These are phyloP conservation scores for Patella vulgata DNA, from an alignment of 1,140 invertebrate species.

Conservation along the genomic window DNA sequence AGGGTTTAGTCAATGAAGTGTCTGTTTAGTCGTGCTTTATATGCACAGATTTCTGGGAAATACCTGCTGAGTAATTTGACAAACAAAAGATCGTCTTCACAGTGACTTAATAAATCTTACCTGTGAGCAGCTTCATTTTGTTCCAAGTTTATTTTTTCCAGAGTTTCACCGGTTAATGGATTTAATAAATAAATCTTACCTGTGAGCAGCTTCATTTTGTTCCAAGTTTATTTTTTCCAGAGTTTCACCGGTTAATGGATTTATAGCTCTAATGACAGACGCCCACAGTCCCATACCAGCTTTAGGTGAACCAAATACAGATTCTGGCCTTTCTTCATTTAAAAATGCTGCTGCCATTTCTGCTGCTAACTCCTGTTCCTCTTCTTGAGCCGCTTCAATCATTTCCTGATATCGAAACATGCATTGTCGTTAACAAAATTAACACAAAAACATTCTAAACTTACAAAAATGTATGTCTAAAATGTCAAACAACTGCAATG, in stretches of 20 bases:
- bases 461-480: too few relatives aligned
- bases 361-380: slow-evolving; percentile 92
- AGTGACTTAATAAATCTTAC: too few relatives aligned
- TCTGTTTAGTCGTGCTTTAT: too few relatives aligned
- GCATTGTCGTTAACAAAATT: too few relatives aligned
- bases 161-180: slow-evolving; percentile 84
- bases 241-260: slow-evolving; percentile 86
- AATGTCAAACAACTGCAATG: too few relatives aligned
- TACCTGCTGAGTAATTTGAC: too few relatives aligned
- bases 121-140: slow-evolving; percentile 98
- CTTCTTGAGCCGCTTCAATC: slow-evolving; percentile 95
- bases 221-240: slow-evolving; percentile 84
- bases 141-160: slow-evolving; percentile 84
- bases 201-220: slow-evolving; percentile 96
- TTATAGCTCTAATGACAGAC: slow-evolving; percentile 90
- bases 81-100: too few relatives aligned
- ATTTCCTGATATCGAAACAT: slow-evolving; percentile 76
- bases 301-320: slow-evolving; percentile 95
- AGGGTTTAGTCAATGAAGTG: too few relatives aligned
- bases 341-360: slow-evolving; percentile 98
- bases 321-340: slow-evolving; percentile 93
- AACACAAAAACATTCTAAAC: too few relatives aligned
- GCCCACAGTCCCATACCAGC: slow-evolving; percentile 98
- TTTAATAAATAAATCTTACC: slow-evolving; percentile 90
- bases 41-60: too few relatives aligned